A percentile compares a stretch with the other conserved stretches of the same genome.
phyloP scores from a whole-genome alignment of 1,140 invertebrate species.

The Ylistrum balloti region DNA sequence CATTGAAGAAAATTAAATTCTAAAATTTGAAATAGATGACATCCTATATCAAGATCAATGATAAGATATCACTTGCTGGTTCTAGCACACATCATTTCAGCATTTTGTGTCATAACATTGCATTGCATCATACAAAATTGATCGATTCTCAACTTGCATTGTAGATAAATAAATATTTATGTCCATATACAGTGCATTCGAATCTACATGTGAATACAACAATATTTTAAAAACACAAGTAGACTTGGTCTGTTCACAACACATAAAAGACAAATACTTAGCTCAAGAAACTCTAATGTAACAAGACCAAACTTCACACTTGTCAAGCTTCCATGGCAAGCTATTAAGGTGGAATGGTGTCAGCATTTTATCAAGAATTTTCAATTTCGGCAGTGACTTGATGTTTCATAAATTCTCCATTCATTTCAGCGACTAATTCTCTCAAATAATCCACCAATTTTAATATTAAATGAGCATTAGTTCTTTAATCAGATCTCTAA shows the following conservation, averaged over 20 bases:
- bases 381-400: no score
- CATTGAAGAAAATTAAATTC: no score
- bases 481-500: no score
- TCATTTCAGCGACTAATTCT: no score
- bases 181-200: not conserved
- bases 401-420: no score
- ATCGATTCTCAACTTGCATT: not conserved
- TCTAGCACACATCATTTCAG: not conserved
- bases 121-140: not conserved
- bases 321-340: no score
- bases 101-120: not conserved
- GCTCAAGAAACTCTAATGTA: not conserved
- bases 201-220: not conserved
- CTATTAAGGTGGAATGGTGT: not conserved
- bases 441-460: no score
- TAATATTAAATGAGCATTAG: no score
- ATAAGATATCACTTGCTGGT: no score
- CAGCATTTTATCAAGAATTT: not conserved
- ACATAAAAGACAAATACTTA: not conserved
- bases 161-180: not conserved
- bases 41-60: no score
- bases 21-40: no score
- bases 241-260: not conserved
- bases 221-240: not conserved
- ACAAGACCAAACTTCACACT: not conserved